phyloP scores from a whole-genome alignment of 1,140 invertebrate genomes.

The Ceratina australensis region DNA sequence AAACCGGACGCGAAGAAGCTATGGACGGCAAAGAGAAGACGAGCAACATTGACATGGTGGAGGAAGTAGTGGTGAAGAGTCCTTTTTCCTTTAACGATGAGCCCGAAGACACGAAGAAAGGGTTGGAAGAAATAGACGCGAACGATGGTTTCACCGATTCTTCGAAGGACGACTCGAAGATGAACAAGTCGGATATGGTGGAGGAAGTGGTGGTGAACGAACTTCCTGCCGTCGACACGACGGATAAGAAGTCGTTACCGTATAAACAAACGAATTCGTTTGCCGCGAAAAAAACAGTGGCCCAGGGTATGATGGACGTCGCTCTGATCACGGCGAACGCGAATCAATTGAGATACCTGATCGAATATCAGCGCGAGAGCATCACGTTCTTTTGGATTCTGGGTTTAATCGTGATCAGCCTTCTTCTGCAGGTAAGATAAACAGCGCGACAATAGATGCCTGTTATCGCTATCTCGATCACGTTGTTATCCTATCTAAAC shows the following conservation, averaged over 20 bases:
- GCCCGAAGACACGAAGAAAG: constrained; percentile 58
- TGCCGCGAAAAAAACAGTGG: constrained; percentile 80
- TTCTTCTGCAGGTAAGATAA: constrained; percentile 80
- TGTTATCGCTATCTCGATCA: no score
- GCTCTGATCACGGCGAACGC: constrained; percentile 90
- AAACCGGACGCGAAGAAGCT: background rate
- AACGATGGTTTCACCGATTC: background rate
- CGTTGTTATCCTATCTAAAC: no score
- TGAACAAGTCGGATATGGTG: background rate
- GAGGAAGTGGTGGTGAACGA: constrained; percentile 39
- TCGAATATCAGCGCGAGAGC: constrained; percentile 81
- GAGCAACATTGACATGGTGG: background rate
- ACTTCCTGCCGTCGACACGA: constrained; percentile 59
- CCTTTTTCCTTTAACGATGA: constrained; percentile 55
- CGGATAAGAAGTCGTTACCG: constrained; percentile 61
- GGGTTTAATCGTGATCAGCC: constrained; percentile 80
- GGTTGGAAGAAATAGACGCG: background rate
- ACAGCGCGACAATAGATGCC: background rate
- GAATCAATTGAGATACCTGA: constrained; percentile 91
- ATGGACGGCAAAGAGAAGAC: background rate
- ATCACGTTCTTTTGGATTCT: constrained; percentile 81
- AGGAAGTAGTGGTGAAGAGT: constrained; percentile 33
- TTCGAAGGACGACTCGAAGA: background rate
- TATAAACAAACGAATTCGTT: constrained; percentile 69
- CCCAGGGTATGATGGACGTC: constrained; percentile 88